A percentile compares a stretch with the other conserved stretches of the same genome.
Evolutionary conservation across 2,888 invertebrate genomes (phyloP).

Genomic region (Camptogramma bilineatum): DNA sequence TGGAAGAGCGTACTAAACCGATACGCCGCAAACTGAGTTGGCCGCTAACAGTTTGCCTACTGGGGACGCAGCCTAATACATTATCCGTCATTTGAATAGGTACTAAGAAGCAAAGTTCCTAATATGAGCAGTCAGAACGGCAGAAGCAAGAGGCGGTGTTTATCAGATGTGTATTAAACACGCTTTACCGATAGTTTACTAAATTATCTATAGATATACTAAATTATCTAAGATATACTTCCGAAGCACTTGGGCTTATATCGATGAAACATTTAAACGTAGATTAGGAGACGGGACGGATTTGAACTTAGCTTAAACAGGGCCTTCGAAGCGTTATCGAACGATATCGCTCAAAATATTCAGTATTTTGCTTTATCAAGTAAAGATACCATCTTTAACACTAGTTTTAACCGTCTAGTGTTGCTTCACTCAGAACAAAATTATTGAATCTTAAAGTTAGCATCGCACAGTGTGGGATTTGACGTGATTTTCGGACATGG

Average conservation of each 20-base stretch:
- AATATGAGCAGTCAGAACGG: conserved; percentile 11
- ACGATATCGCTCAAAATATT: conserved; percentile 9
- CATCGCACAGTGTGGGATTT: no score
- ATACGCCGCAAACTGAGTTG: no score
- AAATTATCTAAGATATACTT: conserved; percentile 47
- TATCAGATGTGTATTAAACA: conserved; percentile 12
- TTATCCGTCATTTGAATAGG: neutral
- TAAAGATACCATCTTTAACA: neutral
- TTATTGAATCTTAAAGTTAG: no score
- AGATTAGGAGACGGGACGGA: conserved; percentile 51
- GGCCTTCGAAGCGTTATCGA: neutral
- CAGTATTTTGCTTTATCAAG: neutral
- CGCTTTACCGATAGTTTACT: conserved; percentile 26
- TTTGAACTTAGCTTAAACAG: conserved; percentile 38
- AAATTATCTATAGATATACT: conserved; percentile 45
- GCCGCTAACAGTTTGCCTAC: no score
- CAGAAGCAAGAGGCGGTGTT: conserved; percentile 11
- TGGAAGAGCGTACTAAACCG: no score
- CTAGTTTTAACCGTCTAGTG: no score
- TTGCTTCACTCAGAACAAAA: no score
- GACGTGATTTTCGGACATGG: no score
- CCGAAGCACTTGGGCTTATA: conserved; percentile 63
- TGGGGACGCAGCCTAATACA: no score
- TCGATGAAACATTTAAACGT: conserved; percentile 57
- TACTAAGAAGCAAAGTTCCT: neutral